These are phyloP conservation scores for Coleophora flavipennella DNA, from an alignment of 2,888 invertebrate genomes.

Conservation along the genomic window DNA sequence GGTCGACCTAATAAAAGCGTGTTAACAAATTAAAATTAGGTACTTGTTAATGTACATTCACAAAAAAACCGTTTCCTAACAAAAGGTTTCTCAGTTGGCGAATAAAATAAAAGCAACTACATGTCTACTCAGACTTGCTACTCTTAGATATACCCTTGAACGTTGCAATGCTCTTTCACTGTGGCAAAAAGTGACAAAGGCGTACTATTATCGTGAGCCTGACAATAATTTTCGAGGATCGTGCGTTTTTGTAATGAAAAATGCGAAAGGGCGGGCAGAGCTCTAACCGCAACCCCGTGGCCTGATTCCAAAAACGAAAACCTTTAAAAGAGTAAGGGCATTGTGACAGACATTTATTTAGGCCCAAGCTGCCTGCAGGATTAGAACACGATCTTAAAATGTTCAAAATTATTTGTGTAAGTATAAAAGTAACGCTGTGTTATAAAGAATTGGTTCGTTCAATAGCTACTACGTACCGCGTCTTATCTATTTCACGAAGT, in stretches of 20 bases:
- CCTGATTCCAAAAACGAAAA: slow-evolving; percentile 1
- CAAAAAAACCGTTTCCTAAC: no score
- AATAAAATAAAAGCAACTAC: no score
- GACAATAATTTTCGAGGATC: slow-evolving; percentile 37
- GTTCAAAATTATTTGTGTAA: slow-evolving; percentile 51
- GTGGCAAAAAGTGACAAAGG: slow-evolving; percentile 1
- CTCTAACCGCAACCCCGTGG: slow-evolving; percentile 38
- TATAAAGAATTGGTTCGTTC: not conserved
- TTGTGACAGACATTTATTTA: slow-evolving; percentile 28
- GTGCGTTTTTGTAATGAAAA: slow-evolving; percentile 53
- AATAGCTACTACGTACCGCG: no score
- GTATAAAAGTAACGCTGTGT: slow-evolving; percentile 20
- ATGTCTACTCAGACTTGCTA: no score
- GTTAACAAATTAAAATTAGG: no score
- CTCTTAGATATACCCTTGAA: slow-evolving; percentile 1
- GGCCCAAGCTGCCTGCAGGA: slow-evolving; percentile 21
- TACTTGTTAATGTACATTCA: no score
- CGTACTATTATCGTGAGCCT: no score
- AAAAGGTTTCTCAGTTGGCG: no score
- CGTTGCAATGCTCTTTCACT: slow-evolving; percentile 1
- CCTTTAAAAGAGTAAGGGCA: slow-evolving; percentile 42
- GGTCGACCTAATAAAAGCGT: no score
- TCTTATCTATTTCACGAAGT: no score
- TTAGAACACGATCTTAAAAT: slow-evolving; percentile 28
- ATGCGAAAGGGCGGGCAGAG: slow-evolving; percentile 28